Base-by-base conservation (phyloP, 2,113 vertebrate species). In the Crotalus horridus region DNA sequence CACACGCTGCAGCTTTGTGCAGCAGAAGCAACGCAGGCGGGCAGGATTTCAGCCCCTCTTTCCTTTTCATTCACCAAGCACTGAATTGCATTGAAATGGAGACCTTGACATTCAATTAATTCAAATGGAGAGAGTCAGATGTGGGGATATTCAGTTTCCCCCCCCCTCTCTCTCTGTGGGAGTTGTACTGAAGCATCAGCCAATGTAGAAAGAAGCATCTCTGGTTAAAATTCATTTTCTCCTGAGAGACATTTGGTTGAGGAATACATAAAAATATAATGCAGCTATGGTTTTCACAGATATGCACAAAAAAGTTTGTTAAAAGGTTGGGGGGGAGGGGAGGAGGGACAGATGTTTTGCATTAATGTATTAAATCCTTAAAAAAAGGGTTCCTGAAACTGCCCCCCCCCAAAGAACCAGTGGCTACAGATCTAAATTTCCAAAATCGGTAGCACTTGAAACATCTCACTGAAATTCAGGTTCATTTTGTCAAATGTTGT, bases 1-100 rank as follows among this genome's bases (percentile, higher is more conserved):
- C 48, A 87, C 89, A 89, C 39, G 11, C 91, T 87, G 89, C 81
- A 61, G 87, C 58, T 93, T 74, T 54, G 33, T 46, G 3, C 3
- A 59, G 6, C 51, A 39, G 92, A 39, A 17, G 46, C 2, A 6
- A 91, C 24, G 54, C 64, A 55, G 11, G 55, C 90, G 85, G 11
- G 53, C 90, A 87, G 92, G 89, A 59, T 85, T 95, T 90, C 86
- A 90, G 85, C 90, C 20, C 39, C 33, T 88, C 6, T 53, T 17
- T 56, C 21, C 55, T 48, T 69, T 90, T 93, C 33, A 85, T 90
- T 69, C 69, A 21, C 89, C n/a, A 13, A 8, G 56, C 85, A 74
- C 29, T 55, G 46, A 81, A 43, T 81, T 24, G 85, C 20, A 56
- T 48, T 74, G 92, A 55, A 88, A 87, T 21, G 55, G 85, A 43